These are phyloP conservation scores for Crossaster papposus DNA, from an alignment of 53 echinoderm and acorn worm genomes.

Conservation along the genomic window DNA sequence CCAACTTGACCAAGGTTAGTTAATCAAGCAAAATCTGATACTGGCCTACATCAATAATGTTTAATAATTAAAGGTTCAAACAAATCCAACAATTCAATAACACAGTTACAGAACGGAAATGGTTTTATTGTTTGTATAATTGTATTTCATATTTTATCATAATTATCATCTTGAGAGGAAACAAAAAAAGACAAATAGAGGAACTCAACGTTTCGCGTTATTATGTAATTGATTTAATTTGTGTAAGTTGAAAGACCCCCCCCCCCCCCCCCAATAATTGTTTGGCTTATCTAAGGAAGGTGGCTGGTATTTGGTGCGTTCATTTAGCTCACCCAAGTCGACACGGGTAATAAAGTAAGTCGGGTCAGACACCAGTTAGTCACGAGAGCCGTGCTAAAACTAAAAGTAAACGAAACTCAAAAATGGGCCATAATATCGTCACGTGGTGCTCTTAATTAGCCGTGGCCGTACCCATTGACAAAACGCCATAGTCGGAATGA, in stretches of 20 bases:
- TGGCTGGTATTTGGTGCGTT: no score
- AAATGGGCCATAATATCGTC: no score
- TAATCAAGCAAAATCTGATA: not conserved
- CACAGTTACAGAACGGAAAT: slow-evolving; percentile 2
- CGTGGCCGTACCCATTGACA: no score
- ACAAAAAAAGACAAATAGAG: not conserved
- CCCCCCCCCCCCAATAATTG: no score
- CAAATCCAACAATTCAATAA: not conserved
- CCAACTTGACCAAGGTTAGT: slow-evolving; percentile 22
- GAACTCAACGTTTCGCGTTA: not conserved
- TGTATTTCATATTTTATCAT: not conserved
- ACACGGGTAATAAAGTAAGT: no score
- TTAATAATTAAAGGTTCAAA: not conserved
- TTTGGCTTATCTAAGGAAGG: no score
- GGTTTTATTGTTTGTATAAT: not conserved
- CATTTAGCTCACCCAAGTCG: no score
- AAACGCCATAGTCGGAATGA: no score
- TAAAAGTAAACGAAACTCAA: no score
- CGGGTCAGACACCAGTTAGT: no score
- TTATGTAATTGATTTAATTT: not conserved
- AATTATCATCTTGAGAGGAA: slow-evolving; percentile 1
- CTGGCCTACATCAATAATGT: not conserved
- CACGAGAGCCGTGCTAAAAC: no score
- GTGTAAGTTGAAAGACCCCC: not conserved
- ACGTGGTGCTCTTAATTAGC: no score